Evolutionary conservation across 2,797 vertebrate species (phyloP).

Genomic region (Acropternis orthonyx): DNA sequence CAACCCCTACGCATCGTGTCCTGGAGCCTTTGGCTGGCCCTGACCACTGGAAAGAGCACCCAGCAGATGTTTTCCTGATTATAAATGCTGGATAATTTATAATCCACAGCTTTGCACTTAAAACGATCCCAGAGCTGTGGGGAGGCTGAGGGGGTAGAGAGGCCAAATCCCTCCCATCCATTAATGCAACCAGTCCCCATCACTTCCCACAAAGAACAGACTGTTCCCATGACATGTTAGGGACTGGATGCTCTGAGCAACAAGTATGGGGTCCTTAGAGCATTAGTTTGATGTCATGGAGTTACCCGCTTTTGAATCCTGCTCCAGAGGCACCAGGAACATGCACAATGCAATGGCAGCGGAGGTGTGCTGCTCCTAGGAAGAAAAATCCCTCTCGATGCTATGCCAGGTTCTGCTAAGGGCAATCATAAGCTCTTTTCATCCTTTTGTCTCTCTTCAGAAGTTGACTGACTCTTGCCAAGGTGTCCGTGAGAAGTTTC

Average conservation of each 20-base stretch:
- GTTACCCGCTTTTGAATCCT: background rate
- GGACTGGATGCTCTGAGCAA: background rate
- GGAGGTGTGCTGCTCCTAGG: background rate
- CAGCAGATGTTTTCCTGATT: slow-evolving; percentile 75
- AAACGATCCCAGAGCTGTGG: slow-evolving; percentile 36
- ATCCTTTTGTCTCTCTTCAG: background rate
- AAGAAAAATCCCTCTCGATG: background rate
- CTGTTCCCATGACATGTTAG: background rate
- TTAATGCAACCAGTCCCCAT: background rate
- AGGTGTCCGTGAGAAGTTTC: background rate
- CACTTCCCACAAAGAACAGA: background rate
- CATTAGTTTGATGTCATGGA: background rate
- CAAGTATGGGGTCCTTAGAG: background rate
- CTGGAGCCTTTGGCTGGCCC: slow-evolving; percentile 71
- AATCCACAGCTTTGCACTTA: slow-evolving; percentile 51
- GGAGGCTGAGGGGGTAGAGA: background rate
- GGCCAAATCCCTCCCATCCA: slow-evolving; percentile 27
- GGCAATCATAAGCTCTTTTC: background rate
- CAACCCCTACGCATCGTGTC: slow-evolving; percentile 67
- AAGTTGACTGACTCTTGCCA: background rate
- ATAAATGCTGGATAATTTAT: slow-evolving; percentile 71
- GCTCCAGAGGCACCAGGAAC: background rate
- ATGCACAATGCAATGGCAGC: background rate
- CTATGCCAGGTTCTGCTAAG: background rate
- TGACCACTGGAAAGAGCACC: slow-evolving; percentile 68